phyloP scores from a whole-genome alignment of 2,888 invertebrate species.

The Pseudococcus viburni region DNA sequence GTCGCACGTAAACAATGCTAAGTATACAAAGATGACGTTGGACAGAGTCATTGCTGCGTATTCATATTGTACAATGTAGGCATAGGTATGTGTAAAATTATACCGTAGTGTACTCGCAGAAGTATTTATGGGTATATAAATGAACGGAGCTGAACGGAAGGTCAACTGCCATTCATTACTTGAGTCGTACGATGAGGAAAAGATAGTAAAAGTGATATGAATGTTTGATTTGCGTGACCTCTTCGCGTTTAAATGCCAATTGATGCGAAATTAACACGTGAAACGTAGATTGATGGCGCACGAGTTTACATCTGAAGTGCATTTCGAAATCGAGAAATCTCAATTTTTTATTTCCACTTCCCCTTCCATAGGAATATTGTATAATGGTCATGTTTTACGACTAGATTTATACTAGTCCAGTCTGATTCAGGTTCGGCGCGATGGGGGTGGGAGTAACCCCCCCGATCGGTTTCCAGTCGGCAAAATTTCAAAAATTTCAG shows the following conservation, averaged over 20 bases:
- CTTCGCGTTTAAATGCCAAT: not conserved
- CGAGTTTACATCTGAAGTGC: not conserved
- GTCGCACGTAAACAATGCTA: conserved; percentile 3
- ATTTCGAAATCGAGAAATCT: not conserved
- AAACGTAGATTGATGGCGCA: not conserved
- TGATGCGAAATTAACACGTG: not conserved
- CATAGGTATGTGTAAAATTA: not conserved
- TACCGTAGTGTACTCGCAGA: not conserved
- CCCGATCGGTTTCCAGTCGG: too few relatives aligned
- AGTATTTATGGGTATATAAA: not conserved
- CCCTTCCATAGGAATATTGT: too few relatives aligned
- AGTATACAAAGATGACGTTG: not conserved
- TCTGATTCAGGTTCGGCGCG: too few relatives aligned
- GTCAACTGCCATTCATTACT: not conserved
- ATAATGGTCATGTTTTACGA: too few relatives aligned
- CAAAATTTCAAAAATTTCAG: too few relatives aligned
- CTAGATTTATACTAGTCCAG: too few relatives aligned
- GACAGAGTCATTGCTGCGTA: not conserved
- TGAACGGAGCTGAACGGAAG: not conserved
- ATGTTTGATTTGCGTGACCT: conserved; percentile 24
- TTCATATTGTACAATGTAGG: not conserved
- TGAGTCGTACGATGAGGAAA: not conserved
- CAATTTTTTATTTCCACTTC: not conserved
- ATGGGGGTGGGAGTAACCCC: too few relatives aligned
- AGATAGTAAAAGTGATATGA: conserved; percentile 31